Base-by-base conservation (phyloP, 2,113 vertebrate genomes). In the Erythrocercus mccallii region DNA sequence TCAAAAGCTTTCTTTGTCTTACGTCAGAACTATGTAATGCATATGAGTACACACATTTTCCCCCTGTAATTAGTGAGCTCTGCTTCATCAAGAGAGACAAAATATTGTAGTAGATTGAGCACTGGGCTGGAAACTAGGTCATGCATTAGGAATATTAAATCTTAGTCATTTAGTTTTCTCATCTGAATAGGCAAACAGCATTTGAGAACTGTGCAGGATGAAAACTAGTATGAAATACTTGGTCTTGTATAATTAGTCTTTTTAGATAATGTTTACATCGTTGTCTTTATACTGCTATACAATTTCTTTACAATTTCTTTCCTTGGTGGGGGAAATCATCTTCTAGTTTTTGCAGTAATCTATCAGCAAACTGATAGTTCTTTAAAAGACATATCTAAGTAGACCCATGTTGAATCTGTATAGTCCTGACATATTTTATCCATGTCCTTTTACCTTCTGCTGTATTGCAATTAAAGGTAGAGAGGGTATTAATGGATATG, bases 71-170 rank as follows among this genome's bases (percentile, higher is more conserved):
- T 95, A 85, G 77, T 87, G 86, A 76, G 53, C 71, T 95, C 73
- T 87, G 28, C 86, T 92, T 95, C 60, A 92, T 73, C 73, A 84
- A 61, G 71, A 65, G 76, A 66, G 37, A 69, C 45, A 83, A 88
- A 94, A 92, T 88, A 66, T 12, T 81, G 61, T 64, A 81, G 81
- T 78, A 74, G 90, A 33, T 70, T 77, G 50, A 33, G 74, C 68
- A 60, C 35, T 88, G 72, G 80, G 42, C 86, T 96, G 80, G 90
- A 95, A 97, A 96, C 58, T 81, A 66, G 88, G 86, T 95, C 94
- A 81, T 53, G 58, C 50, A 61, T 45, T 94, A 68, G 47, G 60
- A 50, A 83, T 83, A 86, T 92, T 65, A 53, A 86, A 61, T 90
- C 51, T 76, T 85, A 72, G 22, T 80, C 3, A 53, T 70, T 83